These are phyloP conservation scores for Fregata magnificens DNA, from an alignment of 2,113 vertebrate species.

Conservation along the genomic window DNA sequence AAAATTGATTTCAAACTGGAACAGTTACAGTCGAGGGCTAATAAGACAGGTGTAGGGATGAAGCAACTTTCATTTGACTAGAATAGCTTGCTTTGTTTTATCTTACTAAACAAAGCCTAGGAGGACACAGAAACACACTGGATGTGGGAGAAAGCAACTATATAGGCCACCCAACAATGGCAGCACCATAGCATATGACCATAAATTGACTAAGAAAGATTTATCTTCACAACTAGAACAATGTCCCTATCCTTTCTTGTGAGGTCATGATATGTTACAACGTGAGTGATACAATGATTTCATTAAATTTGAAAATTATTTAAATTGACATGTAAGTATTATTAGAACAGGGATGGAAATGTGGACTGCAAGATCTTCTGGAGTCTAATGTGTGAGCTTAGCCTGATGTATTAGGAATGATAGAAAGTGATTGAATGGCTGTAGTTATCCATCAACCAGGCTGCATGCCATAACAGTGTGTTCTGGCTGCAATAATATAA, in stretches of 20 bases:
- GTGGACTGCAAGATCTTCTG: background rate
- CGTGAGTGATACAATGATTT: background rate
- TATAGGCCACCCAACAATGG: background rate
- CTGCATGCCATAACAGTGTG: background rate
- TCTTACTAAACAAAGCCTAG: background rate
- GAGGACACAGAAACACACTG: background rate
- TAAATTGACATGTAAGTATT: background rate
- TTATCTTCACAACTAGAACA: background rate
- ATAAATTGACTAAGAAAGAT: background rate
- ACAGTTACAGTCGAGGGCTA: background rate
- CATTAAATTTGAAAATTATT: background rate
- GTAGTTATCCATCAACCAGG: background rate
- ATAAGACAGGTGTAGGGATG: background rate
- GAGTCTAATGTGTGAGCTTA: background rate
- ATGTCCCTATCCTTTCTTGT: background rate
- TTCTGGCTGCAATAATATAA: background rate
- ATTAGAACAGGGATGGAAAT: background rate
- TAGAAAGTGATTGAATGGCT: background rate
- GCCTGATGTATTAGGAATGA: background rate
- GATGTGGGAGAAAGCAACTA: background rate
- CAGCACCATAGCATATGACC: background rate
- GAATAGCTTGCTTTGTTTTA: background rate
- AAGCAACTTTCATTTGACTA: background rate
- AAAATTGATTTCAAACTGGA: background rate
- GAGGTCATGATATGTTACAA: background rate